These are phyloP conservation scores for Anorthoa munda DNA, from an alignment of 2,888 invertebrate genomes.

Conservation along the genomic window DNA sequence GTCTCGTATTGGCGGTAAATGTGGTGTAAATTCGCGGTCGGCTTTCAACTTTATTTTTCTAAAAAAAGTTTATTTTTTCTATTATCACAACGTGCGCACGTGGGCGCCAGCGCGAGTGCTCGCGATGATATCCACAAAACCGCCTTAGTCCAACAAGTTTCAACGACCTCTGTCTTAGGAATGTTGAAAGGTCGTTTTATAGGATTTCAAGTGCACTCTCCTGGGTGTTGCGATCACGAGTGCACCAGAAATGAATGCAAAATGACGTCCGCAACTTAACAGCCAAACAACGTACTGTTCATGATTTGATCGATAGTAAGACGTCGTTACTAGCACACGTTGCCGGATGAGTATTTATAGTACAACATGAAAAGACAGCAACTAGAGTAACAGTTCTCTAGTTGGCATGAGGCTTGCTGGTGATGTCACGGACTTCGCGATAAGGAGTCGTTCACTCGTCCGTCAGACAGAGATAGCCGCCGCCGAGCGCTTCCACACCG, in stretches of 20 bases:
- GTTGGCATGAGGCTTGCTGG: slow-evolving; percentile 76
- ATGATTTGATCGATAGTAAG: slow-evolving; percentile 54
- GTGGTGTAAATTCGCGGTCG: slow-evolving; percentile 44
- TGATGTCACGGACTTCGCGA: slow-evolving; percentile 83
- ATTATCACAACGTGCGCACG: slow-evolving; percentile 38
- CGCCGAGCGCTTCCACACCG: slow-evolving; percentile 64
- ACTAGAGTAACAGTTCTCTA: slow-evolving; percentile 73
- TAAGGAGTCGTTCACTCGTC: slow-evolving; percentile 87
- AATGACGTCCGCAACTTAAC: slow-evolving; percentile 26
- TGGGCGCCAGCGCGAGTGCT: slow-evolving; percentile 41
- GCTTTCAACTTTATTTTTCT: slow-evolving; percentile 36
- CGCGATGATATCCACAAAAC: slow-evolving; percentile 39
- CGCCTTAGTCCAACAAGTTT: slow-evolving; percentile 48
- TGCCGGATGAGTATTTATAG: slow-evolving; percentile 68
- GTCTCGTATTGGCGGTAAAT: slow-evolving; percentile 31
- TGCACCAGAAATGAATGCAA: slow-evolving; percentile 39
- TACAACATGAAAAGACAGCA: slow-evolving; percentile 61
- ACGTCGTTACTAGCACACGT: slow-evolving; percentile 42
- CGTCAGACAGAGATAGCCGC: slow-evolving; percentile 76
- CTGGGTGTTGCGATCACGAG: slow-evolving; percentile 23
- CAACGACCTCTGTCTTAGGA: slow-evolving; percentile 60
- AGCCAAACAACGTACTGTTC: slow-evolving; percentile 37
- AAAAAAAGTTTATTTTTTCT: no score
- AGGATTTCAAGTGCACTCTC: slow-evolving; percentile 72
- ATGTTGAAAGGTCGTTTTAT: slow-evolving; percentile 70